Evolutionary conservation across 2,888 invertebrate genomes (phyloP).

Genomic region (Tryphoninae sp.): DNA sequence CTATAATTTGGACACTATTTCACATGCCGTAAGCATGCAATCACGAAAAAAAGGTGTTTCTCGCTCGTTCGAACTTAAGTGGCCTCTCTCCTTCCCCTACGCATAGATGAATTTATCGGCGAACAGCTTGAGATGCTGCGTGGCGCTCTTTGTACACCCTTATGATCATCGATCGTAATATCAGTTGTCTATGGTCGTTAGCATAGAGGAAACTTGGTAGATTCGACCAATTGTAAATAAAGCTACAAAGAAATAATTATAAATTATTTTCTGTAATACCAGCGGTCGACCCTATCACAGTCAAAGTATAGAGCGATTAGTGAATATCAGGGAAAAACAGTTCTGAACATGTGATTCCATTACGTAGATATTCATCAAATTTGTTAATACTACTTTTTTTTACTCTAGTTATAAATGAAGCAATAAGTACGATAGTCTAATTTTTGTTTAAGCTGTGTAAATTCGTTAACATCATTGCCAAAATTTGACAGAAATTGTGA

Average conservation of each 20-base stretch:
- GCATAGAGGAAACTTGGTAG: background rate
- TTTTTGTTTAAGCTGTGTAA: background rate
- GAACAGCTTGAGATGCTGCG: slow-evolving; percentile 40
- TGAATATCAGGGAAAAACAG: too few relatives aligned
- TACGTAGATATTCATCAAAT: too few relatives aligned
- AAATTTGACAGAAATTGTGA: background rate
- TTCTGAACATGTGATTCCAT: too few relatives aligned
- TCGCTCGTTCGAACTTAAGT: slow-evolving; percentile 60
- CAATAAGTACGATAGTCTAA: background rate
- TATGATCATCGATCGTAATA: slow-evolving; percentile 36
- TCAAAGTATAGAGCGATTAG: too few relatives aligned
- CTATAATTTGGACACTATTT: slow-evolving; percentile 79
- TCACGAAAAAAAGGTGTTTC: slow-evolving; percentile 77
- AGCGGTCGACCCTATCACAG: too few relatives aligned
- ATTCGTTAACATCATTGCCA: background rate
- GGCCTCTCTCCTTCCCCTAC: slow-evolving; percentile 39
- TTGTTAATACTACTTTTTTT: too few relatives aligned
- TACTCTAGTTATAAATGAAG: too few relatives aligned
- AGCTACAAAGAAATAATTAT: too few relatives aligned
- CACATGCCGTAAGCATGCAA: slow-evolving; percentile 76
- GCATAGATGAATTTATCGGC: slow-evolving; percentile 78
- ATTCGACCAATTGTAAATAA: too few relatives aligned
- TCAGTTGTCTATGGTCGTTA: slow-evolving; percentile 31
- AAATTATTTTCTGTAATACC: too few relatives aligned
- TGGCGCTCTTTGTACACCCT: slow-evolving; percentile 43